phyloP scores from a whole-genome alignment of 1,140 invertebrate species.

The Zaprionus ornatus region DNA sequence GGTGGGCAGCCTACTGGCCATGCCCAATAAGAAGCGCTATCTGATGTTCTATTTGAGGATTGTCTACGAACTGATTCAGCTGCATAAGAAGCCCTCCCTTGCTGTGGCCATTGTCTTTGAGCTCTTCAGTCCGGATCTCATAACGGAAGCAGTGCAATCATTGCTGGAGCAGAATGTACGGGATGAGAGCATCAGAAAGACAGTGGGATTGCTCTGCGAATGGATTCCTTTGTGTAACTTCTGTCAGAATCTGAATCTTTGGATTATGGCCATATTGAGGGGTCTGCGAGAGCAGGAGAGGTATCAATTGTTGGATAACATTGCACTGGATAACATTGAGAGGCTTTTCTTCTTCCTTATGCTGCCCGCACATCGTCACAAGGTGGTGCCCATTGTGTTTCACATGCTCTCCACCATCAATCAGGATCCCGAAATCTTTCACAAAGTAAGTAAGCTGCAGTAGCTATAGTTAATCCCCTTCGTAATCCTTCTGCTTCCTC shows the following conservation, averaged over 20 bases:
- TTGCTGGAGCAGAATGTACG: slow-evolving; percentile 77
- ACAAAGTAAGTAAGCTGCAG: slow-evolving; percentile 67
- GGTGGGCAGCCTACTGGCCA: slow-evolving; percentile 78
- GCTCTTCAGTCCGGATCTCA: slow-evolving; percentile 82
- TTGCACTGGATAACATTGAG: slow-evolving; percentile 84
- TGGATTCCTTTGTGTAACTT: slow-evolving; percentile 85
- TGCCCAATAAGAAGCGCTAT: slow-evolving; percentile 62
- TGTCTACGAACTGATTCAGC: slow-evolving; percentile 83
- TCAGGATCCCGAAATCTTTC: slow-evolving; percentile 84
- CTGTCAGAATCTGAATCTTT: slow-evolving; percentile 84
- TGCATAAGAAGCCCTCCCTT: slow-evolving; percentile 83
- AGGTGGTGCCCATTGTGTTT: slow-evolving; percentile 84
- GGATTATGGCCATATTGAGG: slow-evolving; percentile 85
- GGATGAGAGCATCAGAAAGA: slow-evolving; percentile 82
- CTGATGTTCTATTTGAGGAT: slow-evolving; percentile 79
- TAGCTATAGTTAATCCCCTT: not conserved
- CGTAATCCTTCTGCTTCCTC: not conserved
- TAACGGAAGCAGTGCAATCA: slow-evolving; percentile 84
- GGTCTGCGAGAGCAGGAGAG: slow-evolving; percentile 84
- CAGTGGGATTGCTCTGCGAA: slow-evolving; percentile 84
- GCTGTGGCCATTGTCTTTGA: slow-evolving; percentile 86
- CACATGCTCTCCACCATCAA: slow-evolving; percentile 85
- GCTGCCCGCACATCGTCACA: slow-evolving; percentile 83
- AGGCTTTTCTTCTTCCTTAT: slow-evolving; percentile 83
- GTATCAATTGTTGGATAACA: slow-evolving; percentile 84